Conservation (phyloP, 2,888 invertebrate species). For the Panorpa germanica region DNA sequence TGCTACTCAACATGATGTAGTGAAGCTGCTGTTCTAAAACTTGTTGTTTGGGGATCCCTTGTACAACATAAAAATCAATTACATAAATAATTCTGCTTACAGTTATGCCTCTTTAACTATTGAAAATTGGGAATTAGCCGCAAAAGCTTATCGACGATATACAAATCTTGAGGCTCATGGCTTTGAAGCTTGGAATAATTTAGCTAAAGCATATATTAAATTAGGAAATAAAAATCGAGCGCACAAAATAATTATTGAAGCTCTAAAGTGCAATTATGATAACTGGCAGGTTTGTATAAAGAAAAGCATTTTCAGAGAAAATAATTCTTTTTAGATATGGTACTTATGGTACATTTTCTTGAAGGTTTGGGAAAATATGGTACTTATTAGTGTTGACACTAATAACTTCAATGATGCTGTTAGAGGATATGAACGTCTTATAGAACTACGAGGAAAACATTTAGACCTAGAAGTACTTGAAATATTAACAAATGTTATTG, state of each 20-base stretch:
- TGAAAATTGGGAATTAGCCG: slow-evolving; percentile 67
- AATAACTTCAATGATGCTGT: slow-evolving; percentile 73
- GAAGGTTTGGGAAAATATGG: slow-evolving; percentile 81
- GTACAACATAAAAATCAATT: slow-evolving; percentile 1
- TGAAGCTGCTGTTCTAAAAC: neutral
- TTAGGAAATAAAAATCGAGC: slow-evolving; percentile 73
- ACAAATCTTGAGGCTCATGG: slow-evolving; percentile 73
- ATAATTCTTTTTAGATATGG: neutral
- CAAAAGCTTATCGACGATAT: slow-evolving; percentile 69
- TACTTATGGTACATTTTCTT: neutral
- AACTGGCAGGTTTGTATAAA: slow-evolving; percentile 55
- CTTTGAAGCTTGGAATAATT: slow-evolving; percentile 96
- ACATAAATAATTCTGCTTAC: slow-evolving; percentile 1
- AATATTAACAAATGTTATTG: slow-evolving; percentile 50
- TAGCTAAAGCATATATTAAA: slow-evolving; percentile 84
- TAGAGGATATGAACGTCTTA: slow-evolving; percentile 62
- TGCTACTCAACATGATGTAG: neutral
- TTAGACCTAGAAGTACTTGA: slow-evolving; percentile 56
- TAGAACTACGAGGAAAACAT: slow-evolving; percentile 70
- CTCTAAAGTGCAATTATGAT: slow-evolving; percentile 79
- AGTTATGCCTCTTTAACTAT: slow-evolving; percentile 57
- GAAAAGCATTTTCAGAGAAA: slow-evolving; percentile 3
- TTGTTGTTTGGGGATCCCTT: neutral
- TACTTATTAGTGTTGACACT: slow-evolving; percentile 73
- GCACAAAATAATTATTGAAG: slow-evolving; percentile 69